phyloP scores from a whole-genome alignment of 2,113 vertebrate genomes.

The Aspiorhynchus laticeps region DNA sequence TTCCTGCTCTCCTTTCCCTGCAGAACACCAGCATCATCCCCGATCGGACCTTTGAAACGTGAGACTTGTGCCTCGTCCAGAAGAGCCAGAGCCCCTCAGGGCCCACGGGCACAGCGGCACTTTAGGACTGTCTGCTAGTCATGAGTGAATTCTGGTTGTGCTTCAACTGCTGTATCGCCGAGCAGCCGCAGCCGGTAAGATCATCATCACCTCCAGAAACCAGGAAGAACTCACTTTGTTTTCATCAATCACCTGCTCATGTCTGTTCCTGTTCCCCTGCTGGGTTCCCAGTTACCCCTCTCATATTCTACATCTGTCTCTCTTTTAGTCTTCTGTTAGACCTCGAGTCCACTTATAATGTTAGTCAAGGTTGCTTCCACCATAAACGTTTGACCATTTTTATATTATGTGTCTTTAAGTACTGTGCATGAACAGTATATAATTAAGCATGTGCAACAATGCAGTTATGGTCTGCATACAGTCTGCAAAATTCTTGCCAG shows the following conservation, averaged over 20 bases:
- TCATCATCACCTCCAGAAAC: conserved; percentile 25
- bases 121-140: conserved; percentile 70
- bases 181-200: conserved; percentile 90
- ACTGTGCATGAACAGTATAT: background rate
- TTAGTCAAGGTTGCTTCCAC: background rate
- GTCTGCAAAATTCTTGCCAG: background rate
- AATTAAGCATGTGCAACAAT: background rate
- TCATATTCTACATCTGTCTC: background rate
- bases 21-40: background rate
- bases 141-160: conserved; percentile 94
- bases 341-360: background rate
- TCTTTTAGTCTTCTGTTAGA: background rate
- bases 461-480: background rate
- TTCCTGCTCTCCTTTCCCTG: background rate
- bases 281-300: background rate
- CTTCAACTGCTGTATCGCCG: conserved; percentile 93
- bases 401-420: background rate
- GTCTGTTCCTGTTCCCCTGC: background rate
- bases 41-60: background rate
- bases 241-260: background rate
- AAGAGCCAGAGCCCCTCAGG: background rate
- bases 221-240: conserved; percentile 16
- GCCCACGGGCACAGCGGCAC: conserved; percentile 44
- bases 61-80: background rate
- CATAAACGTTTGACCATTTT: background rate